Evolutionary conservation across 2,797 vertebrate species (phyloP), one percentile per base, ranked within the genome.

Genomic region (Pseudochromis fuscus): DNA sequence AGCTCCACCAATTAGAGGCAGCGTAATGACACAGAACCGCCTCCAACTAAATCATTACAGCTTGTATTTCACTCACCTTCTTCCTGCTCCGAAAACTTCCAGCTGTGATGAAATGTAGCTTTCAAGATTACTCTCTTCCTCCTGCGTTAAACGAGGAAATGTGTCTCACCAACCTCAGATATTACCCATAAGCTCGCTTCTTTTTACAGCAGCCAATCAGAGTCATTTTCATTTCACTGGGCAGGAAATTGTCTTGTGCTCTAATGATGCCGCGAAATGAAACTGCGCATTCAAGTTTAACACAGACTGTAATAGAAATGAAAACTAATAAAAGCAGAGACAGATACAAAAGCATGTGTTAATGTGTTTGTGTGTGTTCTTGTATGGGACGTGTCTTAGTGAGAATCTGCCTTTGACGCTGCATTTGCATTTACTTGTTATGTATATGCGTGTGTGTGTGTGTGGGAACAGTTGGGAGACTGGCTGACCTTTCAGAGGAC

Each of bases 401-500:
- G 49, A 51, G 57, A 76, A 19, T 55, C 7, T 62, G 55, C 27
- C 37, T 63, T 72, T 58, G 52, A n/a, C 65, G 60, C 45, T 48
- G 18, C 35, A n/a, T n/a, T n/a, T 42, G 38, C 38, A 28, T 72
- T 52, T 49, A 33, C 24, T 67, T 66, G 46, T 50, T 18, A 55
- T 49, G 7, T 57, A 16, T 27, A 30, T 15, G 44, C 44, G 50
- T 55, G 0, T 67, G 25, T 65, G 24, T 53, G 21, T 38, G 55
- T 45, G 59, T 49, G 68, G 25, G 28, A 74, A 71, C 65, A 46
- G 82, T 72, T 80, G 71, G 63, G 76, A 67, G 74, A 86, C 81
- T 61, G 66, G 40, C 60, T 94, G 93, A 94, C 93, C 92, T 95
- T 94, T 94, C 27, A 50, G 70, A 78, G 72, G 87, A 88, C 89